These are phyloP conservation scores for Lasioglossum villosulum DNA, from an alignment of 2,888 invertebrate genomes.

Conservation along the genomic window DNA sequence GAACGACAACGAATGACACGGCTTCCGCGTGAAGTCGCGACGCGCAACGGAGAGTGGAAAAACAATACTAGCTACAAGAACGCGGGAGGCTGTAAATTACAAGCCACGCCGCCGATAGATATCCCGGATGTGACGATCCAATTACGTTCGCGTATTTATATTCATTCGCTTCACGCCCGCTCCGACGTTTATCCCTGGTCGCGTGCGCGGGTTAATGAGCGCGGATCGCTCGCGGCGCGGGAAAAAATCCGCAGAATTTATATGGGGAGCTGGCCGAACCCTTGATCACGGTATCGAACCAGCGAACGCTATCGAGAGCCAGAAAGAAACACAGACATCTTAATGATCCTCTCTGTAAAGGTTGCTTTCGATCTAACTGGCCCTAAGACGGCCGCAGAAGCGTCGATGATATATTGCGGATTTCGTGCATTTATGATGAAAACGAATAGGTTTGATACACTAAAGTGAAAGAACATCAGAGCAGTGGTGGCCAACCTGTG, in stretches of 20 bases:
- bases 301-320: background rate
- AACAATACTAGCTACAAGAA: constrained; percentile 7
- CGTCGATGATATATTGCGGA: background rate
- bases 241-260: constrained; percentile 51
- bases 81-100: constrained; percentile 55
- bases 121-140: constrained; percentile 61
- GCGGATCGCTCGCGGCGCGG: constrained; percentile 31
- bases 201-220: constrained; percentile 60
- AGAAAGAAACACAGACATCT: constrained; percentile 1
- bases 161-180: constrained; percentile 52
- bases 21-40: constrained; percentile 44
- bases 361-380: background rate
- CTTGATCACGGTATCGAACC: constrained; percentile 28
- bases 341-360: background rate
- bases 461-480: too few species aligned
- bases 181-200: constrained; percentile 52
- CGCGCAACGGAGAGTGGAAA: background rate
- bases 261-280: background rate
- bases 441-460: too few species aligned
- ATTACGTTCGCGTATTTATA: constrained; percentile 65
- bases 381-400: too few species aligned
- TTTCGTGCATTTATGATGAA: too few species aligned
- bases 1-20: background rate
- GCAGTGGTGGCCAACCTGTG: too few species aligned
- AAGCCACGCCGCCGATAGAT: constrained; percentile 60